Conservation (phyloP, 2,797 vertebrate genomes). For the Sarcophilus harrisii region DNA sequence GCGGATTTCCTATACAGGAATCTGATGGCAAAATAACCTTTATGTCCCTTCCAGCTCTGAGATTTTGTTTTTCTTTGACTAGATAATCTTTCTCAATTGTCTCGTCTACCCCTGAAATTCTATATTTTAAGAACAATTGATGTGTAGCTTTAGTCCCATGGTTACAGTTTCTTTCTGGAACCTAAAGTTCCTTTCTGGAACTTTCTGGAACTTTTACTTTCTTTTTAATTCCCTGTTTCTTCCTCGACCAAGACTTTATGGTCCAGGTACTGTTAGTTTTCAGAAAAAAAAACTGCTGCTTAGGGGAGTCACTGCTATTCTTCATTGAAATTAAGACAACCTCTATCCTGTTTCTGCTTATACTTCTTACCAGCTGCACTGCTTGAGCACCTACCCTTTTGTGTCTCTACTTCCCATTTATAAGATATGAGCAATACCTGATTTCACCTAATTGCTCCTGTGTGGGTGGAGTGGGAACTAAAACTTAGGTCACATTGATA, state of each 20-base stretch:
- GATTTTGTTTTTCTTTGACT: not conserved
- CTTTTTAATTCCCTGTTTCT: constrained; percentile 1
- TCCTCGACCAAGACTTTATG: constrained; percentile 32
- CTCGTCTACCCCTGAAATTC: not conserved
- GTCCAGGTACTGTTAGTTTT: constrained; percentile 1
- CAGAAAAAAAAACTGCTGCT: constrained; percentile 17
- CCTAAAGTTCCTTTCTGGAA: not conserved
- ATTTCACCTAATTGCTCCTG: constrained; percentile 50
- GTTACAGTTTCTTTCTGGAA: not conserved
- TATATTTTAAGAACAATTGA: not conserved
- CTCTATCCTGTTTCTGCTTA: constrained; percentile 38
- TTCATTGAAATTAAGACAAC: not conserved
- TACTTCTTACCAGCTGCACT: not conserved
- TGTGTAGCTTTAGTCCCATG: constrained; percentile 19
- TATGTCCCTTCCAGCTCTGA: not conserved
- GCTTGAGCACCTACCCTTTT: constrained; percentile 8
- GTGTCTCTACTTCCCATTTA: constrained; percentile 30
- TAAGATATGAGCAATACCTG: constrained; percentile 46
- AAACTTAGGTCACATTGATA: constrained; percentile 57
- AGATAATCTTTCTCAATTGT: not conserved
- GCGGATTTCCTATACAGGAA: not conserved
- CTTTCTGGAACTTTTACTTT: not conserved
- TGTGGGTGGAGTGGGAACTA: constrained; percentile 71
- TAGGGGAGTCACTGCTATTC: constrained; percentile 47
- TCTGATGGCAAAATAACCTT: not conserved